Evolutionary conservation across 2,888 invertebrate genomes (phyloP).

Genomic region (Apantesis nais): DNA sequence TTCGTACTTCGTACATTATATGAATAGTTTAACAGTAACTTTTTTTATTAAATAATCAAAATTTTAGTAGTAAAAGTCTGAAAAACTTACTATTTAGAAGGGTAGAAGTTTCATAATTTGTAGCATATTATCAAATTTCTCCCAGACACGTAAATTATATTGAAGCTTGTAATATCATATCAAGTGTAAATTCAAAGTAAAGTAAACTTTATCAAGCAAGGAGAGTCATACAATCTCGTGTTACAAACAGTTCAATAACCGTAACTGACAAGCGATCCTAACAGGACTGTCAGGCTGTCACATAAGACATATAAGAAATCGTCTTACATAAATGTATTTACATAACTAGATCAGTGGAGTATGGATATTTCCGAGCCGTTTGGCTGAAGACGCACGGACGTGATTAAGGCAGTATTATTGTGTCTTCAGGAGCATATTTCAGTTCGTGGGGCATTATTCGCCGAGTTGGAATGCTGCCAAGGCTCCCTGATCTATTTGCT

Average conservation of each 20-base stretch:
- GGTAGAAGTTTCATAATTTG: background rate
- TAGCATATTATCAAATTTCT: background rate
- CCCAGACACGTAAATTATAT: background rate
- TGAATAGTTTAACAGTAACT: no score
- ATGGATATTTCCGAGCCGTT: slow-evolving; percentile 58
- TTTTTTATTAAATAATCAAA: background rate
- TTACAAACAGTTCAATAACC: slow-evolving; percentile 31
- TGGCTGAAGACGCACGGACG: slow-evolving; percentile 53
- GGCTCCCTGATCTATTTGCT: slow-evolving; percentile 50
- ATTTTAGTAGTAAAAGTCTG: background rate
- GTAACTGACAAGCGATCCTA: slow-evolving; percentile 32
- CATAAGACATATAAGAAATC: slow-evolving; percentile 37
- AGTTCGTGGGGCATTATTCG: slow-evolving; percentile 42
- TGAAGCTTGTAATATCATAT: background rate
- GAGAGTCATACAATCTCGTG: slow-evolving; percentile 21
- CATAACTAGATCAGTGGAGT: slow-evolving; percentile 43
- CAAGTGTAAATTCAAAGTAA: background rate
- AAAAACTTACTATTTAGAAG: no score
- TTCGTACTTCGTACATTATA: no score
- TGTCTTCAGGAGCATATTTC: slow-evolving; percentile 60
- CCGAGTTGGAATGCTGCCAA: slow-evolving; percentile 50
- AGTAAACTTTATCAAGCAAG: slow-evolving; percentile 1
- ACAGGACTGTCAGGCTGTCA: slow-evolving; percentile 27
- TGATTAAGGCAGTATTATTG: slow-evolving; percentile 64
- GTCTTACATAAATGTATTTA: slow-evolving; percentile 32